Evolutionary conservation across 2,113 vertebrate genomes (phyloP).

Genomic region (Hypanus sabinus): DNA sequence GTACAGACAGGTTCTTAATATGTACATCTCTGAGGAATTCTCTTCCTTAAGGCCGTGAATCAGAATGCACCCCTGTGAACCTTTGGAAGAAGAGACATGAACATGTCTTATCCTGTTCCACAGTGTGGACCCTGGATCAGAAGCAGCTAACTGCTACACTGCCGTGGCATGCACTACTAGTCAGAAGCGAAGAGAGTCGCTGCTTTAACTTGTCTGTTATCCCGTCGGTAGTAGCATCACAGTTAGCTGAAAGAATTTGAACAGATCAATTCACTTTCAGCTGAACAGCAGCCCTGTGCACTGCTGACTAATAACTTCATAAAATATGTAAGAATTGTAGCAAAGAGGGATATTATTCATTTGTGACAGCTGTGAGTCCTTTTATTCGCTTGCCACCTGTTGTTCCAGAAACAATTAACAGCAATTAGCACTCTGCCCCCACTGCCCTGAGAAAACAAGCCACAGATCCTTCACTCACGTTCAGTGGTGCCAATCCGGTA

Average conservation of each 20-base stretch:
- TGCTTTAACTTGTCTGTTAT: background rate
- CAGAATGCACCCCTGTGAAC: no score
- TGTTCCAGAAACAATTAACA: background rate
- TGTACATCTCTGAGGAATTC: no score
- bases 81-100: no score
- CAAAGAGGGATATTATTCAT: constrained; percentile 3
- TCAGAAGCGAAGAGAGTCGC: background rate
- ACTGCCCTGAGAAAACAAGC: background rate
- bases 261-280: background rate
- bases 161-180: no score
- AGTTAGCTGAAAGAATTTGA: background rate
- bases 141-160: no score
- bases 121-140: no score
- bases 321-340: background rate
- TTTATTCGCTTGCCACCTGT: background rate
- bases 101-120: no score
- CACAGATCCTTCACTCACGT: no score
- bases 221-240: background rate
- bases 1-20: no score
- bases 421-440: background rate
- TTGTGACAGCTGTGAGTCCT: background rate
- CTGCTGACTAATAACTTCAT: background rate
- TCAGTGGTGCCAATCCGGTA: no score
- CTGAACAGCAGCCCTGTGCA: background rate
- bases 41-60: no score